Evolutionary conservation across 2,113 vertebrate species (phyloP).

Genomic region (Myiagra hebetior): DNA sequence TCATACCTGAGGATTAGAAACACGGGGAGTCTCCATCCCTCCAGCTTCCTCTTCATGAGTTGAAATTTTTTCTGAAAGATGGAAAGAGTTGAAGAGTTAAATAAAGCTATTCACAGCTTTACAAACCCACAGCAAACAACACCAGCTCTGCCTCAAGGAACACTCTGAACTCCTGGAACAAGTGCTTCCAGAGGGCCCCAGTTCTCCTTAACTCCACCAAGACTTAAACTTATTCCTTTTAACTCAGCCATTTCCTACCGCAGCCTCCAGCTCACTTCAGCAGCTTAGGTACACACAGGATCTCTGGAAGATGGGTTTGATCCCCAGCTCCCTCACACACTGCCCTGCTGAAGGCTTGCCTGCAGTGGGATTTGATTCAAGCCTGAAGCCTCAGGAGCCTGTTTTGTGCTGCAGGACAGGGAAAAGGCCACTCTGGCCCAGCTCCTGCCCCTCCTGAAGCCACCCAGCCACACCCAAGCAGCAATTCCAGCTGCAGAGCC

Average conservation of each 20-base stretch:
- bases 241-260: neutral
- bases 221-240: accelerated
- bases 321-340: neutral
- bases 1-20: slow-evolving; percentile 68
- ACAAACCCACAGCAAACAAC: neutral
- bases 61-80: slow-evolving; percentile 26
- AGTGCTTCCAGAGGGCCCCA: neutral
- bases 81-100: neutral
- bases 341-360: neutral
- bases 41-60: neutral
- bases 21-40: neutral
- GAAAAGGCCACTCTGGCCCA: neutral
- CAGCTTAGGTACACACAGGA: neutral
- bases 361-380: too few species aligned
- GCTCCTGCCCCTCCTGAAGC: neutral
- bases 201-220: neutral
- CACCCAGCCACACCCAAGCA: neutral
- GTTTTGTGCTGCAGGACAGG: neutral
- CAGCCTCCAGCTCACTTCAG: neutral
- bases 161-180: neutral
- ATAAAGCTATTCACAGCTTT: neutral
- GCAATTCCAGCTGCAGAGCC: neutral
- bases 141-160: neutral
- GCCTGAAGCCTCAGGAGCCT: neutral
- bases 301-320: neutral